Percentiles rank a stretch among this genome's conserved stretches.
Evolutionary conservation across 2,797 vertebrate genomes (phyloP).

Genomic region (Leptoclinus maculatus): DNA sequence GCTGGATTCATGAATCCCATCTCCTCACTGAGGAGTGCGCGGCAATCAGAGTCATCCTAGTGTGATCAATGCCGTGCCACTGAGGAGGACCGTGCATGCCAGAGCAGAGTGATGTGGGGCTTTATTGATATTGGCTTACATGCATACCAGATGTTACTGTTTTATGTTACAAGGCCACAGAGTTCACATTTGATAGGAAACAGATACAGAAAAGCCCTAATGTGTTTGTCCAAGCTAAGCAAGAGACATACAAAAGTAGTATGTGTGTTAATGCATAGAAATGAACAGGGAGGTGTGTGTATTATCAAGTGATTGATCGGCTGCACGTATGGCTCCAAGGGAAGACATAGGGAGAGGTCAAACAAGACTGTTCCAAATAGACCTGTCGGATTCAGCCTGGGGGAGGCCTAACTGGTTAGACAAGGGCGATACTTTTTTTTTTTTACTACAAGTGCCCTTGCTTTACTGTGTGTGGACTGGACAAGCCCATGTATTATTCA

Average conservation of each 20-base stretch:
- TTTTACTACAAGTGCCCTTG: conserved; percentile 76
- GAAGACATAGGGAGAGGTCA: conserved; percentile 80
- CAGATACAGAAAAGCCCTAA: conserved; percentile 18
- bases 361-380: conserved; percentile 83
- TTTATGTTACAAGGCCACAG: conserved; percentile 28
- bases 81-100: conserved; percentile 50
- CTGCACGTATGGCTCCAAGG: conserved; percentile 72
- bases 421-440: conserved; percentile 75
- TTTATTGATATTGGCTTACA: conserved; percentile 58
- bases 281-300: conserved; percentile 63
- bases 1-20: conserved; percentile 75
- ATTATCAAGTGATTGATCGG: conserved; percentile 80
- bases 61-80: conserved; percentile 58
- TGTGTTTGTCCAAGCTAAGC: conserved; percentile 30
- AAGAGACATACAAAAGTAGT: not conserved
- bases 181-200: conserved; percentile 42
- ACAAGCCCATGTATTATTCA: conserved; percentile 79
- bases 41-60: conserved; percentile 66
- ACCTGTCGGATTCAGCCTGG: conserved; percentile 79
- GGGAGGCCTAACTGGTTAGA: conserved; percentile 75
- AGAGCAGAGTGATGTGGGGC: conserved; percentile 33
- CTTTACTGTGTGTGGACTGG: conserved; percentile 69
- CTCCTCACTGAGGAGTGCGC: conserved; percentile 42
- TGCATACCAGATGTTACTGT: conserved; percentile 33
- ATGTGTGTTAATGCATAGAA: conserved; percentile 37